phyloP scores from a whole-genome alignment of 2,888 invertebrate species.

The Girardia tigrina region DNA sequence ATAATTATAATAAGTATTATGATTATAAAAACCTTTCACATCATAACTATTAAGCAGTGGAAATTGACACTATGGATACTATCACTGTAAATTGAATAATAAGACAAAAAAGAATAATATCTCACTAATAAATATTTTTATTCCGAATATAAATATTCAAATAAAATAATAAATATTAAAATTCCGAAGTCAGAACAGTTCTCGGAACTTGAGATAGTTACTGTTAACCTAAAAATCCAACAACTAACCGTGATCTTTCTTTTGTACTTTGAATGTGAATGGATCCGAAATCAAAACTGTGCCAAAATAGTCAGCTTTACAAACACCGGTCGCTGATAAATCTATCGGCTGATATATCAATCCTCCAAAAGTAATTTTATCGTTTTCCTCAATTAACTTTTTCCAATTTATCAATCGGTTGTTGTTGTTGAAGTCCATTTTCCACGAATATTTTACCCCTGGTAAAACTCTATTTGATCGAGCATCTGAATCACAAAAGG shows the following conservation, averaged over 20 bases:
- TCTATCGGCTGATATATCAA: background rate
- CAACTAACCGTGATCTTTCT: background rate
- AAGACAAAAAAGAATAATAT: no score
- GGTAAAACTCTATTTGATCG: conserved; percentile 12
- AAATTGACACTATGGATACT: no score
- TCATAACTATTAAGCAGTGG: no score
- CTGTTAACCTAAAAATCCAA: background rate
- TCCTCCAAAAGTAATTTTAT: conserved; percentile 4
- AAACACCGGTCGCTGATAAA: background rate
- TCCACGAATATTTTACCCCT: background rate
- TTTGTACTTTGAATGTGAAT: background rate
- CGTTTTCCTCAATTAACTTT: background rate
- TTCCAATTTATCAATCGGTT: background rate
- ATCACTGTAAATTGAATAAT: no score
- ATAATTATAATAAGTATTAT: no score
- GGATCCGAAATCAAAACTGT: background rate
- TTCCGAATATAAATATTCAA: no score
- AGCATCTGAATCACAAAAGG: no score
- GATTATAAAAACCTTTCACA: no score
- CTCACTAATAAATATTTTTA: no score
- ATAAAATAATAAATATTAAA: no score
- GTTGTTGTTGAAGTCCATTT: background rate
- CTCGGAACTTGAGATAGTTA: no score
- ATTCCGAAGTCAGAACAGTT: no score
- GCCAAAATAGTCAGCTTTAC: background rate